Evolutionary conservation across 2,888 invertebrate species (phyloP), one percentile per base, ranked within the genome.

Genomic region (Caenorhabditis panamensis): DNA sequence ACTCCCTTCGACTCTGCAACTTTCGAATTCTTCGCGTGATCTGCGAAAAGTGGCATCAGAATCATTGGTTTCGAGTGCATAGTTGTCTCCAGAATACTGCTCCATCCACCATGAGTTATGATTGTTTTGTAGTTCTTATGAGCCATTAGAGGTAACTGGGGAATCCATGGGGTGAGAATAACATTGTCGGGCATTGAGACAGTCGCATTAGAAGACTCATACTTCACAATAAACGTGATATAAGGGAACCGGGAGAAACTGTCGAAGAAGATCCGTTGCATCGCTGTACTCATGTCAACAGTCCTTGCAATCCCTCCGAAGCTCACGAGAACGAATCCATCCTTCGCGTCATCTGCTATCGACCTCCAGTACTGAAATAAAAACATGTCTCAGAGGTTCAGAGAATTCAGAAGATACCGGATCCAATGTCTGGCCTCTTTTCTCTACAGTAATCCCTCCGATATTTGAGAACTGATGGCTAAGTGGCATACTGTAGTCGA

Each of bases 71-170:
- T 79, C 16, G 77, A 84, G 37, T 82, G 71, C 58, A 82, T 58
- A 11, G 86, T 67, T 0, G 87, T 86, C 78, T 89, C 89, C 58
- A 88, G 68, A 61, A 89, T 85, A 44, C 82, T 85, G 63, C 87
- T 87, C 89, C 88, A 88, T 36, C 89, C 89, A 2, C 88, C 89
- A 66, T 89, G 89, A 16, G 89, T 89, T 49, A 89, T 82, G 9
- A 89, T 87, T 16, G 82, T 86, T 47, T 64, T 63, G 59, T 88
- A 89, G 44, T 88, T 86, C n/a, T 64, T 54, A 54, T 89, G 88
- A 31, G 84, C 86, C 82, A 89, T 88, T 16, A 89, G 67, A 16
- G 80, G 78, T 13, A 86, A 62, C 61, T 89, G 89, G 9, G 89
- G 88, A 13, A 89, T 84, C 89, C 88, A 88, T 36, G 76, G 73